A percentile compares a stretch with the other conserved stretches of the same genome.
Conservation (phyloP, 2,797 vertebrate species). For the Parambassis ranga region DNA sequence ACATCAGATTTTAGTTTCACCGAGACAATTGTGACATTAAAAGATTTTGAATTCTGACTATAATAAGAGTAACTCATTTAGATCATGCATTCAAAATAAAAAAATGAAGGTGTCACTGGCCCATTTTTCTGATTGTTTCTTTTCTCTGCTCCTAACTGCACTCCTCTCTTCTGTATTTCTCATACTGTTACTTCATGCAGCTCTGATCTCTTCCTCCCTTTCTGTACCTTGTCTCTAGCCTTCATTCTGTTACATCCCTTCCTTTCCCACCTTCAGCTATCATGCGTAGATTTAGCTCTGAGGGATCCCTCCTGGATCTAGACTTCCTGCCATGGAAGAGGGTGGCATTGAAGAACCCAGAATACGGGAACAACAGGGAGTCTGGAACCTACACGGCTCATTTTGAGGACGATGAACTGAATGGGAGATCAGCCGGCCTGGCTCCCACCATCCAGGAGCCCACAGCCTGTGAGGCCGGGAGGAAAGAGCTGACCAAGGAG, state of each 20-base stretch:
- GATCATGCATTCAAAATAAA: too few relatives aligned
- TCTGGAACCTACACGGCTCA: conserved; percentile 14
- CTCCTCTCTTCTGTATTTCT: neutral
- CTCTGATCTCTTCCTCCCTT: neutral
- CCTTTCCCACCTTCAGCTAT: neutral
- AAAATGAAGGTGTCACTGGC: neutral
- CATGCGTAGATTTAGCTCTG: conserved; percentile 82
- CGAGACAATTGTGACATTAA: too few relatives aligned
- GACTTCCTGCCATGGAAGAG: conserved; percentile 74
- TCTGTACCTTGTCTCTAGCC: neutral
- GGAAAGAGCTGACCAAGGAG: conserved; percentile 56
- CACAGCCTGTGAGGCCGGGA: accelerated
- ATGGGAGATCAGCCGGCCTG: neutral
- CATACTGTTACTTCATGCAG: conserved; percentile 1
- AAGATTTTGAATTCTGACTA: too few relatives aligned
- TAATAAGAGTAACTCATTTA: too few relatives aligned
- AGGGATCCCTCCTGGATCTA: conserved; percentile 79
- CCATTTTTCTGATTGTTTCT: conserved; percentile 3
- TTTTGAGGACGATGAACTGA: neutral
- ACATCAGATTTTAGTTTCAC: too few relatives aligned
- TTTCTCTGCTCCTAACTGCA: neutral
- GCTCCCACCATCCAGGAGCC: conserved; percentile 43
- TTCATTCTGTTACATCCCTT: neutral
- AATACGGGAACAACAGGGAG: neutral
- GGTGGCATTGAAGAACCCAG: conserved; percentile 20